Conservation (phyloP, 2,888 invertebrate species). For the Caprella mutica region DNA sequence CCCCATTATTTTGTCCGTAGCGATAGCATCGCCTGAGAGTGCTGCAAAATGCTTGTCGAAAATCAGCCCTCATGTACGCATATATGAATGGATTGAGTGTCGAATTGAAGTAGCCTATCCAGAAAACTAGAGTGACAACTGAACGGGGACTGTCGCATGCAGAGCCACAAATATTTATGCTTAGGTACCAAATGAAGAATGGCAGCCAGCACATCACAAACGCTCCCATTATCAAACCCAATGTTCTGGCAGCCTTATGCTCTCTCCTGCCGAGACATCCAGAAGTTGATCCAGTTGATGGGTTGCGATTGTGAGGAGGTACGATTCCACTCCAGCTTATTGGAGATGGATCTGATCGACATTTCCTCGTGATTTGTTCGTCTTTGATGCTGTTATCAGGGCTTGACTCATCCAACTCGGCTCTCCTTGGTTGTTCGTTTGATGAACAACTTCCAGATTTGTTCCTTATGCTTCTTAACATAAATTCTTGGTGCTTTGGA, state of each 20-base stretch:
- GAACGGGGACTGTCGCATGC: slow-evolving; percentile 68
- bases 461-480: slow-evolving; percentile 23
- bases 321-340: too few species aligned
- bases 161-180: slow-evolving; percentile 68
- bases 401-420: too few species aligned
- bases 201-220: slow-evolving; percentile 94
- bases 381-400: too few species aligned
- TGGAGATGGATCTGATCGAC: too few species aligned
- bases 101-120: slow-evolving; percentile 76
- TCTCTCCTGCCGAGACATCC: slow-evolving; percentile 48
- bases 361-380: too few species aligned
- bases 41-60: slow-evolving; percentile 74
- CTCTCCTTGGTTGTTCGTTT: too few species aligned
- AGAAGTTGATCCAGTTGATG: too few species aligned
- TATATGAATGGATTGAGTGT: slow-evolving; percentile 88
- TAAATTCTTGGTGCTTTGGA: slow-evolving; percentile 23
- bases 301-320: too few species aligned
- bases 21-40: slow-evolving; percentile 30
- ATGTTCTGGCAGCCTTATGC: slow-evolving; percentile 86
- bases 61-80: slow-evolving; percentile 96
- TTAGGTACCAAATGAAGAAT: slow-evolving; percentile 90
- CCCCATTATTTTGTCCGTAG: too few species aligned
- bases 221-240: slow-evolving; percentile 97
- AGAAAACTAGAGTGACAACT: slow-evolving; percentile 58
- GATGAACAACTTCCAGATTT: too few species aligned